A percentile compares a stretch with the other conserved stretches of the same genome.
These are phyloP conservation scores for Himalopsyche tibetana DNA, from an alignment of 2,888 invertebrate species.

Conservation along the genomic window DNA sequence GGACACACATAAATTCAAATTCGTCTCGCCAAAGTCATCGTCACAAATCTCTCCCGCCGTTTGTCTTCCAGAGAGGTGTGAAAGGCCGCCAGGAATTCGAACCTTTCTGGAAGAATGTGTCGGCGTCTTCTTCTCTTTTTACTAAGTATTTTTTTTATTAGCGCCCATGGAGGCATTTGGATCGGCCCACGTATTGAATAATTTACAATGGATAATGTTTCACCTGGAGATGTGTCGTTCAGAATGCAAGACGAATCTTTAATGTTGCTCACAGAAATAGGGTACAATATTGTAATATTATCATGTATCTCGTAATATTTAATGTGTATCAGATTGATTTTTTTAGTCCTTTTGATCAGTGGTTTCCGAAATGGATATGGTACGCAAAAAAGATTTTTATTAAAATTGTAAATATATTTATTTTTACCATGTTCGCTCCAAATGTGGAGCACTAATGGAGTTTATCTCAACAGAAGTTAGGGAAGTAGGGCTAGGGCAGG, in stretches of 20 bases:
- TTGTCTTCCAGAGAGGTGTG: conserved; percentile 19
- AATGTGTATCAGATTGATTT: not conserved
- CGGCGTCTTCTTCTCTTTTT: not conserved
- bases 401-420: no score
- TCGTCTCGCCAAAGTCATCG: conserved; percentile 16
- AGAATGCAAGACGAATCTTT: conserved; percentile 23
- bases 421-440: no score
- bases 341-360: not conserved
- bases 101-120: conserved; percentile 26
- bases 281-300: not conserved
- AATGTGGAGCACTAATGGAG: no score
- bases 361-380: no score
- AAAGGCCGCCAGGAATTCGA: not conserved
- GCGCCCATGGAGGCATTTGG: not conserved
- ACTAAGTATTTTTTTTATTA: conserved; percentile 16
- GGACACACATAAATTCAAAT: conserved; percentile 8
- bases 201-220: conserved; percentile 30
- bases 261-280: not conserved
- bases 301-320: not conserved
- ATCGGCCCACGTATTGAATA: conserved; percentile 5
- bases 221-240: not conserved
- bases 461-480: no score
- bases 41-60: not conserved
- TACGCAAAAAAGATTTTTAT: no score
- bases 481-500: no score